phyloP scores from a whole-genome alignment of 2,113 vertebrate genomes.

The Neolamprologus sp. region DNA sequence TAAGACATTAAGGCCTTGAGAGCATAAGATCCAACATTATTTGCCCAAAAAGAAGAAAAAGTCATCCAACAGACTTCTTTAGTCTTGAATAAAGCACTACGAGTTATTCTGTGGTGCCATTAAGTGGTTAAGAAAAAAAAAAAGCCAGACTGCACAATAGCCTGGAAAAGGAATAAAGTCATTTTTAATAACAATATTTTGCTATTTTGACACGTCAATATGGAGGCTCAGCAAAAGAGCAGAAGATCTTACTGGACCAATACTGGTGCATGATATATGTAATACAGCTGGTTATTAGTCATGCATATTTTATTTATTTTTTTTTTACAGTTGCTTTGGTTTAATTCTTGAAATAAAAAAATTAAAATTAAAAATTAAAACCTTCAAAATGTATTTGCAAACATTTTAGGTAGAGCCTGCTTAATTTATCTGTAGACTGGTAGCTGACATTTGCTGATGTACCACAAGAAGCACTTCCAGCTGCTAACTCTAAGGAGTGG shows the following conservation, averaged over 20 bases:
- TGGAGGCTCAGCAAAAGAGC: background rate
- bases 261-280: background rate
- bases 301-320: accelerated
- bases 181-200: background rate
- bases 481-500: background rate
- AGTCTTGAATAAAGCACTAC: background rate
- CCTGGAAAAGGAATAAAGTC: background rate
- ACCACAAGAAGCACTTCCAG: background rate
- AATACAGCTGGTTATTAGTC: background rate
- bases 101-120: background rate
- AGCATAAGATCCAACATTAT: background rate
- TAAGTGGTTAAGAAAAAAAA: background rate
- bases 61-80: background rate
- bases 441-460: background rate
- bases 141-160: background rate
- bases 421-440: background rate
- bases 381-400: background rate
- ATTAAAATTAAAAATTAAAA: background rate
- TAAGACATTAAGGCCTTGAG: background rate
- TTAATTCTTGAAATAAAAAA: background rate
- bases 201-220: background rate
- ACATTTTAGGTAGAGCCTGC: background rate
- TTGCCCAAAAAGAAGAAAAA: background rate
- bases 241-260: background rate
- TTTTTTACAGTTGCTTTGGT: background rate